A percentile compares a stretch with the other conserved stretches of the same genome.
Evolutionary conservation across 2,888 invertebrate species (phyloP).

Genomic region (Oscheius sp.): DNA sequence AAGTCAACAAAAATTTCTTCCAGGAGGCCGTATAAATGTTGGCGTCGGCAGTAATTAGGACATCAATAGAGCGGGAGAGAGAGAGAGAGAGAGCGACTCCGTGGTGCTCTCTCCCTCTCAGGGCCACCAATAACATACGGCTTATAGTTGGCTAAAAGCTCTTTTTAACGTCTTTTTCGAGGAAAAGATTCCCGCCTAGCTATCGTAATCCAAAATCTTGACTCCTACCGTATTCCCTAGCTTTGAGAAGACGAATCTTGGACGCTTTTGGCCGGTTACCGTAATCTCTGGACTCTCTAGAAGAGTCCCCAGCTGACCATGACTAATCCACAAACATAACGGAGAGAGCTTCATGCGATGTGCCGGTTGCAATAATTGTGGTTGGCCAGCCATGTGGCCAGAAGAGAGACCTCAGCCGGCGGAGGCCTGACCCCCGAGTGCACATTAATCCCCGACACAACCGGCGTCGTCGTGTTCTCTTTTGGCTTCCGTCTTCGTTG

Average conservation of each 20-base stretch:
- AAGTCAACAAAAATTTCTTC: not conserved
- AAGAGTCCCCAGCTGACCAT: too few species aligned
- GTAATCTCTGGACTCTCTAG: too few species aligned
- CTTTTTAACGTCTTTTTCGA: too few species aligned
- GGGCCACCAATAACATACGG: not conserved
- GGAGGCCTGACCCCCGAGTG: slow-evolving; percentile 15
- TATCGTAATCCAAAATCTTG: too few species aligned
- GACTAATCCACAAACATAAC: too few species aligned
- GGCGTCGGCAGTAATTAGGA: slow-evolving; percentile 27
- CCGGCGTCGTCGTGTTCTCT: slow-evolving; percentile 22
- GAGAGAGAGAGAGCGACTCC: not conserved
- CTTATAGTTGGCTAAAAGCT: not conserved
- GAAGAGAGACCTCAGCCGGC: slow-evolving; percentile 6
- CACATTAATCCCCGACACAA: slow-evolving; percentile 21
- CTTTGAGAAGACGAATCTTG: too few species aligned
- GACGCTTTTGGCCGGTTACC: too few species aligned
- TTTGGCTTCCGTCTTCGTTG: not conserved
- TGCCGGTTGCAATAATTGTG: slow-evolving; percentile 5
- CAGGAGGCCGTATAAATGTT: slow-evolving; percentile 20
- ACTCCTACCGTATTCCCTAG: too few species aligned
- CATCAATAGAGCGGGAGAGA: slow-evolving; percentile 20
- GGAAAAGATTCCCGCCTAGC: too few species aligned
- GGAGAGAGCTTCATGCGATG: not conserved
- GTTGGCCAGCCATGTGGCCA: slow-evolving; percentile 8
- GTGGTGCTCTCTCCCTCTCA: not conserved